Percentiles rank a stretch among this genome's conserved stretches.
Evolutionary conservation across 2,797 vertebrate species (phyloP).

Genomic region (Chloroceryle amazona): DNA sequence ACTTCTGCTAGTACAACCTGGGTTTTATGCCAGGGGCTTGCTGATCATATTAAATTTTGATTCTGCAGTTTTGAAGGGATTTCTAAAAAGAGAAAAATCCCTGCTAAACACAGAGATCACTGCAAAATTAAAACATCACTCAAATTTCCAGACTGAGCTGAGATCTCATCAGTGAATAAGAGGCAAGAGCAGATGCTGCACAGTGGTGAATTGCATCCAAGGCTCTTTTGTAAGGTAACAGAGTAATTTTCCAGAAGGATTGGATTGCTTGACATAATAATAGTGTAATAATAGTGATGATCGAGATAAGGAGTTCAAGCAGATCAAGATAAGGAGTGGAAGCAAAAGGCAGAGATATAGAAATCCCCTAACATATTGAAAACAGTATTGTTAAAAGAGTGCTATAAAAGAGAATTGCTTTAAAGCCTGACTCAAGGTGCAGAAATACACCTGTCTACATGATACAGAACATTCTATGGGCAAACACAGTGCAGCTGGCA

Average conservation of each 20-base stretch:
- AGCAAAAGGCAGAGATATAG: neutral
- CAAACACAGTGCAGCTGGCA: neutral
- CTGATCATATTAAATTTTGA: neutral
- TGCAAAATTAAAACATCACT: neutral
- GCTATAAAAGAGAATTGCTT: neutral
- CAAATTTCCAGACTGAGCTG: neutral
- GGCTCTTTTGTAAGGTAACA: neutral
- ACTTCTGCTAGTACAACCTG: neutral
- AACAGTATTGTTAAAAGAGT: neutral
- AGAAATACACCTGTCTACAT: neutral
- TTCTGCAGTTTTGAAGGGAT: neutral
- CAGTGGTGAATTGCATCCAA: neutral
- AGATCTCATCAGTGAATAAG: neutral
- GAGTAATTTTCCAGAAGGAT: neutral
- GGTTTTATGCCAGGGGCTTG: neutral
- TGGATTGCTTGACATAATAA: neutral
- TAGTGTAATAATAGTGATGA: neutral
- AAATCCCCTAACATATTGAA: neutral
- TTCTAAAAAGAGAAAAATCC: neutral
- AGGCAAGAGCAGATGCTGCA: neutral
- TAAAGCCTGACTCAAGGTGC: neutral
- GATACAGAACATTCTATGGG: neutral
- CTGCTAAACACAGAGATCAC: neutral
- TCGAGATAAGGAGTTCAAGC: neutral
- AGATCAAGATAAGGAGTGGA: neutral